These are phyloP conservation scores for Bothrops jararaca DNA, from an alignment of 2,113 vertebrate species.

Conservation along the genomic window DNA sequence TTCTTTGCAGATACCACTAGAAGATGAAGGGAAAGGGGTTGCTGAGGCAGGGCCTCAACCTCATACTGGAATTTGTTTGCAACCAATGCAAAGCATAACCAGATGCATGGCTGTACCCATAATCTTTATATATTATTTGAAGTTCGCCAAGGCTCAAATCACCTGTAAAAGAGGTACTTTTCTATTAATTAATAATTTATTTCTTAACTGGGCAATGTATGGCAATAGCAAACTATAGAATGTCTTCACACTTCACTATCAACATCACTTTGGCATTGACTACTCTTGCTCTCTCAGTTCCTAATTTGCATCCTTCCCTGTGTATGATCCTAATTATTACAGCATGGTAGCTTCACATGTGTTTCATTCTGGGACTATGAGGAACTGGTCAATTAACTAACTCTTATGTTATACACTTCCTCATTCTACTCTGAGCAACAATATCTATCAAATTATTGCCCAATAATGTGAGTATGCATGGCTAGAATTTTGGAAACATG, in stretches of 20 bases:
- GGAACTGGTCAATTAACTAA: background rate
- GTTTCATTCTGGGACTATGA: background rate
- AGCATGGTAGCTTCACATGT: background rate
- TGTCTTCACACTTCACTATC: background rate
- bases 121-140: background rate
- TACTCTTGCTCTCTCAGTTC: background rate
- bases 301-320: background rate
- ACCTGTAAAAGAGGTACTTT: background rate
- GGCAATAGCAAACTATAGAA: background rate
- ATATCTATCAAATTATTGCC: background rate
- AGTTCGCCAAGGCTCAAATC: background rate
- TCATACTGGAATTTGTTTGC: background rate
- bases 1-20: background rate
- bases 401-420: background rate
- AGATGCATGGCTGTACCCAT: background rate
- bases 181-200: background rate
- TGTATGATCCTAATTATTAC: background rate
- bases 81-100: background rate
- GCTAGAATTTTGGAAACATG: background rate
- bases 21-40: background rate
- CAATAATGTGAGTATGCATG: background rate
- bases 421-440: background rate
- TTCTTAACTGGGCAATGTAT: background rate
- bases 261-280: background rate
- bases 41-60: background rate